A percentile compares a stretch with the other conserved stretches of the same genome.
Evolutionary conservation across 2,888 invertebrate genomes (phyloP).

Genomic region (Pammene aurita): DNA sequence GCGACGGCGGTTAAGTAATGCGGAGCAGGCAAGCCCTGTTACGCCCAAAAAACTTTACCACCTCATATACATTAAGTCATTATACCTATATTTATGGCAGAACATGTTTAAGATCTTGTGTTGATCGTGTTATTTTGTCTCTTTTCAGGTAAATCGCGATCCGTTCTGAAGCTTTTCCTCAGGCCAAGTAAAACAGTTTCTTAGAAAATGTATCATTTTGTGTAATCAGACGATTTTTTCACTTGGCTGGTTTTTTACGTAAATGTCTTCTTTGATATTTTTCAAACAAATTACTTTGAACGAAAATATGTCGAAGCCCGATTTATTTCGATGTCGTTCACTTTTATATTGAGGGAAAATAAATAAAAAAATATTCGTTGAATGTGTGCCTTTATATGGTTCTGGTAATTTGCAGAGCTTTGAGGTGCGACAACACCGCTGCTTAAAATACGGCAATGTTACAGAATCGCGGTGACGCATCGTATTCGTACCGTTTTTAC

Average conservation of each 20-base stretch:
- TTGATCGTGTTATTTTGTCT: background rate
- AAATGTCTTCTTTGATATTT: background rate
- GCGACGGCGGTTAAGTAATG: background rate
- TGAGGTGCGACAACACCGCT: no score
- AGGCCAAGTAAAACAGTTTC: background rate
- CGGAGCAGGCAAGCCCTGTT: background rate
- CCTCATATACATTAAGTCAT: no score
- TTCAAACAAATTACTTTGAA: slow-evolving; percentile 7
- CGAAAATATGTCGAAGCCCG: slow-evolving; percentile 5
- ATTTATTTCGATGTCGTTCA: slow-evolving; percentile 13
- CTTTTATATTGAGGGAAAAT: slow-evolving; percentile 10
- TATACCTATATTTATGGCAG: no score
- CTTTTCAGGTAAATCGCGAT: slow-evolving; percentile 1
- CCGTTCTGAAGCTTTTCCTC: background rate
- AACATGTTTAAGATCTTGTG: no score
- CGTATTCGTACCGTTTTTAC: no score
- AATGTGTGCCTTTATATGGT: no score
- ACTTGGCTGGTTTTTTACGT: background rate
- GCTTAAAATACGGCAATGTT: no score
- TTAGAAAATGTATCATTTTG: background rate
- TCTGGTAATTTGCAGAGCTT: background rate
- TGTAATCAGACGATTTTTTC: slow-evolving; percentile 2
- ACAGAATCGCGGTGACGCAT: no score
- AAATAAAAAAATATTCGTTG: slow-evolving; percentile 6
- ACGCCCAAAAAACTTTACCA: background rate